phyloP scores from a whole-genome alignment of 2,797 vertebrate genomes.

The Gouania willdenowi region DNA sequence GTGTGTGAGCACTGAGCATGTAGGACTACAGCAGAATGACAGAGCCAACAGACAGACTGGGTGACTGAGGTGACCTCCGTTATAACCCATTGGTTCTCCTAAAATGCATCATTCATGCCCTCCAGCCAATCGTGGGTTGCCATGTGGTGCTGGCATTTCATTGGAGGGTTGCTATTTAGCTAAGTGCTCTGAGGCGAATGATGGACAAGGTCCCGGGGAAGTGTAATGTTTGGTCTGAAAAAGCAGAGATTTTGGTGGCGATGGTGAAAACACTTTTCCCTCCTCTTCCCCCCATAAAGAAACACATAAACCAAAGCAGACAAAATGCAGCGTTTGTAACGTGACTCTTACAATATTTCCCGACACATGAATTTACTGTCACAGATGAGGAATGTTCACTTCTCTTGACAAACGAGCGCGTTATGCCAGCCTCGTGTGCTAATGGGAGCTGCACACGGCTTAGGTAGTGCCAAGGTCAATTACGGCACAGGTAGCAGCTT shows the following conservation, averaged over 20 bases:
- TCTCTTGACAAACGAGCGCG: slow-evolving; percentile 7
- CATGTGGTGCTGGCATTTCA: slow-evolving; percentile 73
- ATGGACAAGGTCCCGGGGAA: slow-evolving; percentile 61
- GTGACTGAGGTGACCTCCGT: slow-evolving; percentile 66
- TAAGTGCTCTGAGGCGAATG: slow-evolving; percentile 72
- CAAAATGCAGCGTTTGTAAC: slow-evolving; percentile 2
- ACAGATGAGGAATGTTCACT: background rate
- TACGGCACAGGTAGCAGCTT: slow-evolving; percentile 69
- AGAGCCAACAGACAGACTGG: slow-evolving; percentile 54
- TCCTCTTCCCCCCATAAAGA: slow-evolving; percentile 19
- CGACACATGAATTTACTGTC: background rate
- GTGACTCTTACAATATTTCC: background rate
- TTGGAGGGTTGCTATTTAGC: slow-evolving; percentile 75
- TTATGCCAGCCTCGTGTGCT: slow-evolving; percentile 24
- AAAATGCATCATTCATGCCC: slow-evolving; percentile 68
- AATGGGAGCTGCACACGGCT: slow-evolving; percentile 57
- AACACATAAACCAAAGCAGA: background rate
- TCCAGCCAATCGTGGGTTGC: slow-evolving; percentile 74
- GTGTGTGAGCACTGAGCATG: slow-evolving; percentile 3
- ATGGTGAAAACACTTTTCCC: slow-evolving; percentile 3
- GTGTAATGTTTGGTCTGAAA: slow-evolving; percentile 35
- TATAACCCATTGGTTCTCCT: slow-evolving; percentile 66
- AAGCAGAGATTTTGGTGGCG: slow-evolving; percentile 8
- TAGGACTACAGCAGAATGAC: slow-evolving; percentile 54
- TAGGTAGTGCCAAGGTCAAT: slow-evolving; percentile 69